phyloP scores from a whole-genome alignment of 2,888 invertebrate genomes.

The Leptopilina myrica region DNA sequence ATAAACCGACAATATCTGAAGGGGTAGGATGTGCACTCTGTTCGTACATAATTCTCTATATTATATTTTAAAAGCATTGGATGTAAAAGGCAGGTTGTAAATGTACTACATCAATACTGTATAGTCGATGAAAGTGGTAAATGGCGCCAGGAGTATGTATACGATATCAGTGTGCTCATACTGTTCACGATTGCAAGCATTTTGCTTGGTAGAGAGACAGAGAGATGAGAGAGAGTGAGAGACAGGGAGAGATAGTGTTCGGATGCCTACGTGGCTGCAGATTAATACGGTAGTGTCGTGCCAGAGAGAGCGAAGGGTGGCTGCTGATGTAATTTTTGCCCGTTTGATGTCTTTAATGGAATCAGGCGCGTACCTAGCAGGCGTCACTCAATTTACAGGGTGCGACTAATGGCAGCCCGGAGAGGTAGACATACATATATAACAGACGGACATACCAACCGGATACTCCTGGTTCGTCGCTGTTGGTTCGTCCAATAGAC shows the following conservation, averaged over 20 bases:
- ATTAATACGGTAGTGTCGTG: constrained; percentile 65
- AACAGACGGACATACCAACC: constrained; percentile 51
- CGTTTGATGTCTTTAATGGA: constrained; percentile 76
- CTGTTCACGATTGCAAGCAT: constrained; percentile 39
- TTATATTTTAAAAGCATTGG: constrained; percentile 15
- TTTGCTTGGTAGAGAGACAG: constrained; percentile 21
- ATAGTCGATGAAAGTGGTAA: constrained; percentile 20
- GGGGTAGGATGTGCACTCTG: background rate
- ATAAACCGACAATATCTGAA: background rate
- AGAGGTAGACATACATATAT: constrained; percentile 62
- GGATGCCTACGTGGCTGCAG: constrained; percentile 63
- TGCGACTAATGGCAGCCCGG: constrained; percentile 74
- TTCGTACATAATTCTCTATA: constrained; percentile 22
- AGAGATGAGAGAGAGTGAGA: too few relatives aligned
- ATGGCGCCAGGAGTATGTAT: constrained; percentile 51
- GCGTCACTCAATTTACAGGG: constrained; percentile 75
- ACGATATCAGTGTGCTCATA: constrained; percentile 39
- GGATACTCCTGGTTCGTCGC: constrained; percentile 28
- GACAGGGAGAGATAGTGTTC: constrained; percentile 49
- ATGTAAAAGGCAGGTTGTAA: constrained; percentile 36
- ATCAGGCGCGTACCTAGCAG: constrained; percentile 75
- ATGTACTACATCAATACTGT: constrained; percentile 29
- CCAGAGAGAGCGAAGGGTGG: constrained; percentile 69
- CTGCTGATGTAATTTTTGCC: constrained; percentile 75
- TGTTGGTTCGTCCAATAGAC: constrained; percentile 34